Evolutionary conservation across 2,113 vertebrate species (phyloP).

Genomic region (Gambusia holbrooki): DNA sequence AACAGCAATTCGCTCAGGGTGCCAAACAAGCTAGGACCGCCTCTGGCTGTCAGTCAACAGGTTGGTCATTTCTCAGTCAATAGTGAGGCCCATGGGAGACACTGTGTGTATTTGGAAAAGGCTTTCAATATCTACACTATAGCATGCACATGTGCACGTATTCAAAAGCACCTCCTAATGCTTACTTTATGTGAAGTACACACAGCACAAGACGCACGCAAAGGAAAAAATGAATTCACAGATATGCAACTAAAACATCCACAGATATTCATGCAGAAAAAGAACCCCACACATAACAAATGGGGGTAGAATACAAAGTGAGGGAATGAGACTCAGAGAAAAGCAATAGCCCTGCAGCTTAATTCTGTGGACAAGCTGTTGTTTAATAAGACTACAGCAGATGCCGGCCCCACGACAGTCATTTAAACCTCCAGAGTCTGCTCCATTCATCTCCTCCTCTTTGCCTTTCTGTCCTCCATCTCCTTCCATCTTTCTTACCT

Average conservation of each 20-base stretch:
- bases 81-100: constrained; percentile 60
- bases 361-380: constrained; percentile 73
- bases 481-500: background rate
- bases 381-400: constrained; percentile 73
- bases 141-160: constrained; percentile 12
- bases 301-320: constrained; percentile 17
- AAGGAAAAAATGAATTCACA: constrained; percentile 6
- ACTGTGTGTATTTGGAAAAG: constrained; percentile 51
- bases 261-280: background rate
- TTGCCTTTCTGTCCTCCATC: constrained; percentile 27
- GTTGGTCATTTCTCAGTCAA: constrained; percentile 67
- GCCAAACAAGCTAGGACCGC: no score
- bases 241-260: background rate
- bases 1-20: no score
- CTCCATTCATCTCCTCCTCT: constrained; percentile 41
- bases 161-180: background rate
- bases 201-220: background rate
- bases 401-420: constrained; percentile 56
- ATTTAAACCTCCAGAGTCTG: constrained; percentile 71
- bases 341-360: constrained; percentile 69
- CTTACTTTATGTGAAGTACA: background rate
- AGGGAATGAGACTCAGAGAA: constrained; percentile 56
- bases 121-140: constrained; percentile 15
- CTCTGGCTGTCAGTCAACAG: constrained; percentile 37
- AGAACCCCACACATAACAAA: constrained; percentile 52